phyloP scores from a whole-genome alignment of 2,797 vertebrate genomes.

The Diplodus sargus region DNA sequence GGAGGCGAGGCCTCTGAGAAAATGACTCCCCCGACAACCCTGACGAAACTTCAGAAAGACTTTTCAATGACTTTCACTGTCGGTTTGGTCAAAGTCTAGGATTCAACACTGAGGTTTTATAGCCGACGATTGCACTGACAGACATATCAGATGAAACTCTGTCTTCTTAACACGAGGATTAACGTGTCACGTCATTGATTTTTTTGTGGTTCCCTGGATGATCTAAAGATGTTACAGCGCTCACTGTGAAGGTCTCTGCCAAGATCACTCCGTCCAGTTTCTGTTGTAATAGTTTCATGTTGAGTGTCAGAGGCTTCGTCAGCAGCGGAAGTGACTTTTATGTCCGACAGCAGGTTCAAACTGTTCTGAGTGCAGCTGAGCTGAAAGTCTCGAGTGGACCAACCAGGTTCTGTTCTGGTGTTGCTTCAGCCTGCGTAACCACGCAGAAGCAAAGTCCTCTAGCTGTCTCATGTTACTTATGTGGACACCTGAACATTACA shows the following conservation, averaged over 20 bases:
- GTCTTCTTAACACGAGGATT: slow-evolving; percentile 16
- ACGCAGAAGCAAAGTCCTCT: too few species aligned
- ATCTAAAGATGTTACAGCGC: slow-evolving; percentile 23
- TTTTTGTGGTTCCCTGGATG: slow-evolving; percentile 19
- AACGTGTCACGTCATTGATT: slow-evolving; percentile 25
- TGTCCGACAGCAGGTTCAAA: background rate
- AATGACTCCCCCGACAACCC: slow-evolving; percentile 4
- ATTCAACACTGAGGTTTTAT: slow-evolving; percentile 13
- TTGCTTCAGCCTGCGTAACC: too few species aligned
- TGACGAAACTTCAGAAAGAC: slow-evolving; percentile 13
- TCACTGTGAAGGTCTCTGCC: background rate
- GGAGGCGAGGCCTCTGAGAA: background rate
- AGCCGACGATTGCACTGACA: slow-evolving; percentile 9
- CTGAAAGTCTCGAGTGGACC: background rate
- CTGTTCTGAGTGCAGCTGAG: background rate
- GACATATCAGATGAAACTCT: slow-evolving; percentile 3
- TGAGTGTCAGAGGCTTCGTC: background rate
- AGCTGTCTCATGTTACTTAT: too few species aligned
- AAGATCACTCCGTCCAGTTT: background rate
- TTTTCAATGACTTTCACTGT: slow-evolving; percentile 30
- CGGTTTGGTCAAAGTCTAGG: slow-evolving; percentile 5
- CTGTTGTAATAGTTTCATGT: background rate
- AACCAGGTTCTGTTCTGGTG: too few species aligned
- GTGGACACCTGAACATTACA: background rate
- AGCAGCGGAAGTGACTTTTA: slow-evolving; percentile 15